Percentiles rank a stretch among this genome's conserved stretches.
These are phyloP conservation scores for Tachysurus fulvidraco DNA, from an alignment of 2,113 vertebrate species.

Conservation along the genomic window DNA sequence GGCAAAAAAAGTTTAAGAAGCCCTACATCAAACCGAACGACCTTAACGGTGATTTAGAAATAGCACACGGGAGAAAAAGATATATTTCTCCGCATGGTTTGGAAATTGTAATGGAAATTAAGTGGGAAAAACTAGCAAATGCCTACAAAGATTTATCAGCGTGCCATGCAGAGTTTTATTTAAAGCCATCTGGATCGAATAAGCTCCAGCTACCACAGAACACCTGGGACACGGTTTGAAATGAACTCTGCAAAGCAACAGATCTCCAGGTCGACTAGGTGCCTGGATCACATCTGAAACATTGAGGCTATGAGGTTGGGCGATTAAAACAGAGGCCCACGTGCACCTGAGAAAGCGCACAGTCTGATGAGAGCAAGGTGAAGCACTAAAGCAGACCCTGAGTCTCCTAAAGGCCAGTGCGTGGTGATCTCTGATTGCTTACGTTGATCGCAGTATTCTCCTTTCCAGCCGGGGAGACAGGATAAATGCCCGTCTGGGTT, in stretches of 20 bases:
- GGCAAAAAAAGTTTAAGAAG: not conserved
- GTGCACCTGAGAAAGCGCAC: conserved; percentile 20
- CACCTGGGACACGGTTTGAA: not conserved
- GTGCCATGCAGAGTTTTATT: conserved; percentile 8
- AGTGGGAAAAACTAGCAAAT: not conserved
- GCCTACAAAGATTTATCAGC: not conserved
- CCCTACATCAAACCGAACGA: not conserved
- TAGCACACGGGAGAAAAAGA: not conserved
- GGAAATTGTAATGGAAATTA: not conserved
- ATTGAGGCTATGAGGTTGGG: not conserved
- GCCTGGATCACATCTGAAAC: not conserved
- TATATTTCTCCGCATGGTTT: not conserved
- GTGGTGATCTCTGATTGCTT: conserved; percentile 71
- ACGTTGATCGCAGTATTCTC: conserved; percentile 94
- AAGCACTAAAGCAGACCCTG: conserved; percentile 44
- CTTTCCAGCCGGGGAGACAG: conserved; percentile 92
- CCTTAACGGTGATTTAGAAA: not conserved
- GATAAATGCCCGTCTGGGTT: conserved; percentile 82
- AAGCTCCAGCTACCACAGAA: not conserved
- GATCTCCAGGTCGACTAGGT: not conserved
- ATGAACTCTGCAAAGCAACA: not conserved
- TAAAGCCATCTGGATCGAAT: conserved; percentile 5
- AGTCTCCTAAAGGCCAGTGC: conserved; percentile 38
- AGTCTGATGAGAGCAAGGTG: conserved; percentile 21
- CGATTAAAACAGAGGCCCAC: not conserved